Evolutionary conservation across 2,888 invertebrate genomes (phyloP), one percentile per base, ranked within the genome.

Genomic region (Clunio marinus): DNA sequence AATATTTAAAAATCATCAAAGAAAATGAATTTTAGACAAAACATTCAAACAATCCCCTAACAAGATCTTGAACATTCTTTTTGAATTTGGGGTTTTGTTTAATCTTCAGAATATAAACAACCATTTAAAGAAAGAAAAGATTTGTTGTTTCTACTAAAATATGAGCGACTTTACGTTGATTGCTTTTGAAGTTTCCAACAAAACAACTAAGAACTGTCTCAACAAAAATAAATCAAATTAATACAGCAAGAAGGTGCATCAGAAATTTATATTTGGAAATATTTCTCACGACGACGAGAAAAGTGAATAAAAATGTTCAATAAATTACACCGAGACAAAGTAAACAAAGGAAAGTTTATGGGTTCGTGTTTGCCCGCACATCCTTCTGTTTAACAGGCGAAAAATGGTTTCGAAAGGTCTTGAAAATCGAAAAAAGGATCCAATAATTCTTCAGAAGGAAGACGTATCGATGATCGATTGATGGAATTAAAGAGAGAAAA

Each of bases 341-440:
- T 45, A n/a, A 7, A 45, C n/a, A 3, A n/a, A 51, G 51, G n/a
- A n/a, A 41, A 5, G 32, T 10, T 32, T 32, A 32, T n/a, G 32
- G 4, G 51, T 20, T 51, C 51, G 51, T 51, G 22, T 51, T 51
- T 13, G 20, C 51, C n/a, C 22, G 17, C 51, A 22, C 13, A 51
- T 51, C 51, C 51, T 51, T n/a, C 17, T 8, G 51, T 2, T 51
- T 8, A 45, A n/a, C n/a, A n/a, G n/a, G n/a, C n/a, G n/a, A n/a
- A n/a, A n/a, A n/a, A n/a, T n/a, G n/a, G n/a, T n/a, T n/a, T n/a
- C n/a, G n/a, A n/a, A n/a, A n/a, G n/a, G 41, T 41, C 10, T 3
- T n/a, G 41, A 41, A 17, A 37, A 41, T 41, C 22, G 37, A 37
- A 62, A 62, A 62, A 37, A 59, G 59, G 62, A 62, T 62, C 37